Base-by-base conservation (phyloP, 2,888 invertebrate species). In the Orchestes rusci region DNA sequence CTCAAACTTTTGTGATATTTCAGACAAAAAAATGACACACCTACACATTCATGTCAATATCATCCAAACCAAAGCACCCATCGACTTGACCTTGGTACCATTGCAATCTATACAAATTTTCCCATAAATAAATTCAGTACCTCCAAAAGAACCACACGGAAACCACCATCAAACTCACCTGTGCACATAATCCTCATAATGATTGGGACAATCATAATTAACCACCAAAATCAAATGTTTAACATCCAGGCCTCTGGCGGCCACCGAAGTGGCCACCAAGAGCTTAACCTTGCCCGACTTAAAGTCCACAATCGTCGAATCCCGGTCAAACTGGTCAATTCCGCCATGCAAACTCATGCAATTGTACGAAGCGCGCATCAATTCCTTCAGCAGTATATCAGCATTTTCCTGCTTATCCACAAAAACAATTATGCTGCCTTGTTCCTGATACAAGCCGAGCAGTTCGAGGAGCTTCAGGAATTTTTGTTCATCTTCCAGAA, bases 161-260 rank as follows among this genome's bases (percentile, higher is more conserved):
- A n/a, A n/a, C n/a, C n/a, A n/a, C n/a, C n/a, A n/a, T n/a, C n/a
- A n/a, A 18, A 3, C 30, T 46, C 43, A 47, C 63, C 97, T 81
- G 68, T 99, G 99, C 15, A 99, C 97, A 67, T 99, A 99, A 69
- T 99, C 99, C 70, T 99, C 99, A 63, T 99, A 99, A 69, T 99
- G 99, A 70, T 99, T 99, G 0, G 99, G 97, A 61, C 95, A 96
- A 70, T 99, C 97, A 68, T 95, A 99, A 71, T 99, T 99, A 10
- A 99, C 86, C 2, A 99, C 99, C 19, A 99, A 72, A 59, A 95
- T 94, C 40, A 99, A 76, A 59, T 97, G 93, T 65, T 97, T 97
- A 0, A 99, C 97, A 67, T 99, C 99, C n/a, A 99, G 73, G 0
- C 99, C 99, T 43, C 99, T 73, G 1, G 99, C 97, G 3, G 97